Evolutionary conservation across 2,113 vertebrate species (phyloP), one percentile per base, ranked within the genome.

Genomic region (Columba livia): DNA sequence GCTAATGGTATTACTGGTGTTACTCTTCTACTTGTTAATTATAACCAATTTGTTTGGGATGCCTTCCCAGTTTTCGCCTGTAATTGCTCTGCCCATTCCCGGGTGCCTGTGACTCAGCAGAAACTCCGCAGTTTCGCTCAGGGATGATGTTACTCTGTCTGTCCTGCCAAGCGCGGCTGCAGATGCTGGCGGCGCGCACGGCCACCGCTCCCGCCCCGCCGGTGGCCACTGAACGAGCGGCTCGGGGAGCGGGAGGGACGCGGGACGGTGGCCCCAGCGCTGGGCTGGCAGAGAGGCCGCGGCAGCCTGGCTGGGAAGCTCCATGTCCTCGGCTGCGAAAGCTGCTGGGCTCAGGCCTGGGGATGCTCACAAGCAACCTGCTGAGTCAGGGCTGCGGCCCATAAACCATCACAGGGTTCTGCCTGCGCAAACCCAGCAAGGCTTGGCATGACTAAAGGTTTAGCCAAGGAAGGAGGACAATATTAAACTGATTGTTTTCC

Each of bases 11-110:
- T 93, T 88, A 51, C 92, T 88, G 96, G 88, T 90, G 95, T 94
- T 92, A 80, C 90, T 96, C 92, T 86, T 48, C 92, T 56, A 25
- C 94, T 93, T 47, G 95, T 96, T 97, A 97, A 97, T 97, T 97
- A 97, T 62, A 83, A 93, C 92, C 94, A 94, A 97, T 97, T 96
- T 95, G 96, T 97, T 96, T 94, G 96, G 96, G 96, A 97, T 70
- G 94, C 92, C 92, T 92, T 97, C 96, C 95, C 96, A 97, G 96
- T 90, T 97, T 93, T 94, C 31, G 29, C 32, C 95, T 88, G 88
- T 96, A 95, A 96, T 96, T 95, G 95, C 96, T 94, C 95, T 85
- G 79, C 91, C 88, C 72, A 0, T 15, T 94, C 94, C 96, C 94
- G 3, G 90, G 16, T 80, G 96, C 36, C 88, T 48, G 92, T 96